Percentiles rank a stretch among this genome's conserved stretches.
These are phyloP conservation scores for Chloropsis cyanopogon DNA, from an alignment of 2,113 vertebrate genomes.

Conservation along the genomic window DNA sequence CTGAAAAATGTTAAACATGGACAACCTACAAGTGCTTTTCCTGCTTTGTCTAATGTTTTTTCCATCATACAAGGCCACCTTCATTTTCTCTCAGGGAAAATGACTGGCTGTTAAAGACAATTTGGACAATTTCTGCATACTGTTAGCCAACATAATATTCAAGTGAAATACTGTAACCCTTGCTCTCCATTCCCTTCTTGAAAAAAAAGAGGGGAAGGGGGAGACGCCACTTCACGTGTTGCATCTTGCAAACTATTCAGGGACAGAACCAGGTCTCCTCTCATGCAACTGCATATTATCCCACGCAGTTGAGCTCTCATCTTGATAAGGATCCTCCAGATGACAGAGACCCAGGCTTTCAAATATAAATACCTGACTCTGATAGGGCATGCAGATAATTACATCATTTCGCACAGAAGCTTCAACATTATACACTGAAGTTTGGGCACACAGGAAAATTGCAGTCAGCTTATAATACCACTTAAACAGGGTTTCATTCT, in stretches of 20 bases:
- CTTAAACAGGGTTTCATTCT: slow-evolving; percentile 12
- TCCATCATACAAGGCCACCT: neutral
- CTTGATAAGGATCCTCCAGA: slow-evolving; percentile 50
- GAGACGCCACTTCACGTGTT: slow-evolving; percentile 20
- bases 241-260: slow-evolving; percentile 46
- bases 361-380: slow-evolving; percentile 51
- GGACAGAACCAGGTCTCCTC: slow-evolving; percentile 43
- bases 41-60: neutral
- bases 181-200: slow-evolving; percentile 1
- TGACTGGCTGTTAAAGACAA: neutral
- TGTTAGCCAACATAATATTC: neutral
- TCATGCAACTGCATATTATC: slow-evolving; percentile 41
- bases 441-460: neutral
- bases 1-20: neutral
- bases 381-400: slow-evolving; percentile 44
- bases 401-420: neutral
- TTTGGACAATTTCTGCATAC: neutral
- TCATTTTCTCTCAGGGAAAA: neutral
- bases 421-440: neutral
- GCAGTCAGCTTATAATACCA: slow-evolving; percentile 3
- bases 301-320: slow-evolving; percentile 52
- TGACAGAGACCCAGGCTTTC: slow-evolving; percentile 36
- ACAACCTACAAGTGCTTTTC: neutral
- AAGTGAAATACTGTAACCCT: neutral
- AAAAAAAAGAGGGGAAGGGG: neutral